Conservation (phyloP, 2,797 vertebrate genomes). For the Sebastolobus alascanus region DNA sequence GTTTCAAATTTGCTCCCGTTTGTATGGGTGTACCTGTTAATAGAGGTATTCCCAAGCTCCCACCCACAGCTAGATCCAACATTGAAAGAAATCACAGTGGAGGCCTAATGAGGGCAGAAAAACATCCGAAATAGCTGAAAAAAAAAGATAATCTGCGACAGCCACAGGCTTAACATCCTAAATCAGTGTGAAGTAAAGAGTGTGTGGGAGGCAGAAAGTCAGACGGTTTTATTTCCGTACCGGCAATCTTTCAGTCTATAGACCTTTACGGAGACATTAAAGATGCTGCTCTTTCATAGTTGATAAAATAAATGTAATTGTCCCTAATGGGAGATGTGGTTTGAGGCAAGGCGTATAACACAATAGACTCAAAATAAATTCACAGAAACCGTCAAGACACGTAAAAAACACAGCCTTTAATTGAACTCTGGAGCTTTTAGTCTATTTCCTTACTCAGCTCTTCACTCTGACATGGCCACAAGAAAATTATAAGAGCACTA, state of each 20-base stretch:
- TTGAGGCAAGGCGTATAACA: conserved; percentile 28
- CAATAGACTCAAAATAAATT: conserved; percentile 43
- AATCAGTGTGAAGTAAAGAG: conserved; percentile 42
- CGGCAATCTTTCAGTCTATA: conserved; percentile 20
- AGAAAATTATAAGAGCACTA: conserved; percentile 1
- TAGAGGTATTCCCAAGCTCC: conserved; percentile 40
- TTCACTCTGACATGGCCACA: not conserved
- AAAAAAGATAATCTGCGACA: conserved; percentile 45
- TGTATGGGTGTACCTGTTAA: conserved; percentile 44
- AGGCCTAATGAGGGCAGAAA: conserved; percentile 60
- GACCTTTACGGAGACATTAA: conserved; percentile 30
- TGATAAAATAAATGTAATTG: conserved; percentile 14
- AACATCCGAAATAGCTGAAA: conserved; percentile 37
- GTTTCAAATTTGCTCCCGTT: conserved; percentile 10
- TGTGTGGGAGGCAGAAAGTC: conserved; percentile 39
- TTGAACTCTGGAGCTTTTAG: conserved; percentile 52
- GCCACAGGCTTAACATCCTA: conserved; percentile 45
- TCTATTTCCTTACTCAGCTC: not conserved
- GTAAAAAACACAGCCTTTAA: conserved; percentile 19
- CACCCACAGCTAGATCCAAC: conserved; percentile 33
- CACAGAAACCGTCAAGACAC: conserved; percentile 23
- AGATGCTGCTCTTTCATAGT: conserved; percentile 22
- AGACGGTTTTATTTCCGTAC: conserved; percentile 32
- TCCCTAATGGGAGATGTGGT: conserved; percentile 53
- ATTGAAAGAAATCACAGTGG: conserved; percentile 32